Conservation (phyloP, 1,140 invertebrate species). For the Eubasilissa regina region DNA sequence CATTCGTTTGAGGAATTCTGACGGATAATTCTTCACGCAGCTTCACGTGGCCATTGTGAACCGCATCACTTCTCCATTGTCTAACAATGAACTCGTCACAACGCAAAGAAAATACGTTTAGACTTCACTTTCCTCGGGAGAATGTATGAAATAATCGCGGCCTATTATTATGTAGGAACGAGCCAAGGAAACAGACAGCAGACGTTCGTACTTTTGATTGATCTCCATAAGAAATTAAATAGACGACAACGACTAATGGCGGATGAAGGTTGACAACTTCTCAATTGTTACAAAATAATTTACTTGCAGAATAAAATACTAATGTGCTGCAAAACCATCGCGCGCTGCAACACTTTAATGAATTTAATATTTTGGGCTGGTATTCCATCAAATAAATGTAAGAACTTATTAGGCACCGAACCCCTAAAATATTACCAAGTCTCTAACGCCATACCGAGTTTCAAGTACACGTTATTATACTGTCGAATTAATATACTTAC, state of each 20-base stretch:
- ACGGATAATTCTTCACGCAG: neutral
- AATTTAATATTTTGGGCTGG: too few species aligned
- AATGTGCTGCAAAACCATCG: too few species aligned
- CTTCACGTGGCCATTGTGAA: neutral
- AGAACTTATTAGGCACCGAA: too few species aligned
- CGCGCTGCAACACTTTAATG: too few species aligned
- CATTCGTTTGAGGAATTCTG: neutral
- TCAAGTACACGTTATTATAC: too few species aligned
- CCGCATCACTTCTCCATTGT: slow-evolving; percentile 1
- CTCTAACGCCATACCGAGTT: too few species aligned
- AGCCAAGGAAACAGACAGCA: slow-evolving; percentile 14
- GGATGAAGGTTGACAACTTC: slow-evolving; percentile 5
- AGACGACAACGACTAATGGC: neutral
- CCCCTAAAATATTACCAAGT: too few species aligned
- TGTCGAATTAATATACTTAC: too few species aligned
- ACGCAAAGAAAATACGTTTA: neutral
- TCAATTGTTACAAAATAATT: too few species aligned
- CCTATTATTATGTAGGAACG: neutral
- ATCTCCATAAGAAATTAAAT: neutral
- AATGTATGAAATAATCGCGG: slow-evolving; percentile 24
- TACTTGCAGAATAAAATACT: too few species aligned
- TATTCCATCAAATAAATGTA: too few species aligned
- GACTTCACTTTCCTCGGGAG: slow-evolving; percentile 38
- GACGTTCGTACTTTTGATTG: neutral
- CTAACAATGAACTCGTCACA: slow-evolving; percentile 22